phyloP scores from a whole-genome alignment of 1,140 invertebrate genomes.

The Laodelphax striatellus region DNA sequence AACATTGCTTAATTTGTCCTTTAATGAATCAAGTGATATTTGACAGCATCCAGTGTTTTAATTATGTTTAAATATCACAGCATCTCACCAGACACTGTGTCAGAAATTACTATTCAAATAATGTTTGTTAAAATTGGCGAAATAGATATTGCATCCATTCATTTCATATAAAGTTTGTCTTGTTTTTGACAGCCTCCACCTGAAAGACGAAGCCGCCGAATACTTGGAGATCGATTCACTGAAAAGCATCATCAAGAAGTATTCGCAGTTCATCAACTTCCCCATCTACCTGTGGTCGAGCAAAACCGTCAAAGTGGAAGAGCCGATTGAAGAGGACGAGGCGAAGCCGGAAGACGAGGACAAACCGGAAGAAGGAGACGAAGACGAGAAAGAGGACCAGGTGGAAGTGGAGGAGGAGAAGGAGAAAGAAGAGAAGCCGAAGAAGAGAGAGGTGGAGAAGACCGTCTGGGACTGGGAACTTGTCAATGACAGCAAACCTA shows the following conservation, averaged over 20 bases:
- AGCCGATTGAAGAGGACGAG: conserved; percentile 46
- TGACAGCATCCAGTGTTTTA: no score
- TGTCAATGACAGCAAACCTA: conserved; percentile 92
- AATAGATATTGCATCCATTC: no score
- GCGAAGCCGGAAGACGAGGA: conserved; percentile 33
- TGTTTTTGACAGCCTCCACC: conserved; percentile 57
- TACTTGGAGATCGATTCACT: conserved; percentile 88
- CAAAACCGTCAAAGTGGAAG: conserved; percentile 81
- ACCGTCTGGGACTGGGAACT: conserved; percentile 98
- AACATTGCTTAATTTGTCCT: no score
- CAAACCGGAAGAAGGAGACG: conserved; percentile 26
- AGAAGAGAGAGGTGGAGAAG: conserved; percentile 89
- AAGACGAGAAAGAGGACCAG: conserved; percentile 38
- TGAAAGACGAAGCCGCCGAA: conserved; percentile 96
- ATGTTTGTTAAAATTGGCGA: no score
- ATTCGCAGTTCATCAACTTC: conserved; percentile 99
- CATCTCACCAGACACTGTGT: no score
- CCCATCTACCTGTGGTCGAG: conserved; percentile 94
- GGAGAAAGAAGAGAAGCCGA: conserved; percentile 69
- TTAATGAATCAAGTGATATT: no score
- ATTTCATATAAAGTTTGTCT: no score
- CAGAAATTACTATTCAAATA: no score
- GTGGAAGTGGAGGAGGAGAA: conserved; percentile 45
- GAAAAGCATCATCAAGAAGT: conserved; percentile 86
- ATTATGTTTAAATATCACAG: no score